Evolutionary conservation across 2,113 vertebrate species (phyloP), one percentile per base, ranked within the genome.

Genomic region (Puffinus mauretanicus): DNA sequence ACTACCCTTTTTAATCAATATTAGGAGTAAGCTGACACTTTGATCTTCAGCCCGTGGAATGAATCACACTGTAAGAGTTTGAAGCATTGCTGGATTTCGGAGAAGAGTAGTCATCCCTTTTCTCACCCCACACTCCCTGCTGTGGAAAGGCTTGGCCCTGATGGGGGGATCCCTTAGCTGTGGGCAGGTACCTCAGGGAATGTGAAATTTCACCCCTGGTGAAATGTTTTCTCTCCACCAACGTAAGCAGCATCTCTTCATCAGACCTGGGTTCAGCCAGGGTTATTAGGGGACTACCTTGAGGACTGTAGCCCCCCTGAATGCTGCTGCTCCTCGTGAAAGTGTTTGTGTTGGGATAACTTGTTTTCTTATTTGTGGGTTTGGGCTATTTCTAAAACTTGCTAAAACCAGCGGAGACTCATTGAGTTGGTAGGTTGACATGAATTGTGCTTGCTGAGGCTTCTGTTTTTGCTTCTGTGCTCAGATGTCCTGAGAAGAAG

Each of bases 1-100:
- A 88, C 75, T 95, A 52, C 54, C 66, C 62, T 87, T 96, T 96
- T 76, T 84, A 82, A 81, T 88, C 89, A 95, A 29, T 81, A 76
- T 77, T 80, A 58, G 70, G 70, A 72, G 47, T 85, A 93, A 97
- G 82, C 29, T 0, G 5, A n/a, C 67, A 73, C 86, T 62, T 80
- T 72, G 67, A 90, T 94, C 94, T 95, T 82, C 57, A 82, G 89
- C 73, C 62, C 2, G 5, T 65, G 81, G 92, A 94, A 90, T 80
- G 88, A 95, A 87, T 94, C 84, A 69, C 3, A 2, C 24, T 55
- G 17, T 78, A 70, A 54, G 73, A 66, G 42, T 46, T 40, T 69
- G 47, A 62, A 84, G 62, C 9, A 12, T 49, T 79, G 73, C 69
- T 55, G 52, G 26, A 40, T 72, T 97, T 70, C 1, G 1, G 62